Evolutionary conservation across 2,888 invertebrate genomes (phyloP), one percentile per base, ranked within the genome.

Genomic region (Hofmannophila pseudospretella): DNA sequence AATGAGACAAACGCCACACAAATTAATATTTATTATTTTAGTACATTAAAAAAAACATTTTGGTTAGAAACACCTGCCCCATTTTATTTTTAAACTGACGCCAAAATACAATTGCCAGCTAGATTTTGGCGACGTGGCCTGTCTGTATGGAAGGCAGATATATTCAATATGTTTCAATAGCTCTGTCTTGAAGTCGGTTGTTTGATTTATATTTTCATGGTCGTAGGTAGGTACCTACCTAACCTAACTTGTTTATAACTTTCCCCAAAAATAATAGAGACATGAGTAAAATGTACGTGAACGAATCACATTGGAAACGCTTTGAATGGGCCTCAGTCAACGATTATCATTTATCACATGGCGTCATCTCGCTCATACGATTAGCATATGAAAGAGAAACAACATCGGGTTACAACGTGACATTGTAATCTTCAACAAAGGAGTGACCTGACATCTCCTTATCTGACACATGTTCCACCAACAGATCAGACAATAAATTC

Each of bases 401-500:
- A 22, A 41, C 23, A 32, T 29, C 11, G 30, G 16, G 30, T 19
- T 27, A 37, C 40, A 34, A 34, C 34, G 13, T 41, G 37, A 41
- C 41, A 41, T 41, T 41, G 41, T 41, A 41, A 41, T 41, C 41
- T 34, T 29, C 34, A 34, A 41, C 41, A 41, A 41, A 38, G 37
- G 38, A 38, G 14, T 41, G 41, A 41, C 37, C 41, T 41, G 41
- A 41, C 41, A 34, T 41, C 37, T 31, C 34, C 32, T 41, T 41
- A 41, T 41, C 41, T 34, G 34, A 27, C 34, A 36, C 23, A 19
- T 27, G 29, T 30, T 22, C 23, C 29, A 30, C 19, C 19, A 34
- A 10, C 19, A 32, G 12, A 7, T 20, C 32, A 8, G 23, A 32
- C 26, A 36, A 13, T 36, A 7, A 16, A 30, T 28, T 28, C 34